Base-by-base conservation (phyloP, 2,113 vertebrate species). In the Mesembrinibis cayennensis region DNA sequence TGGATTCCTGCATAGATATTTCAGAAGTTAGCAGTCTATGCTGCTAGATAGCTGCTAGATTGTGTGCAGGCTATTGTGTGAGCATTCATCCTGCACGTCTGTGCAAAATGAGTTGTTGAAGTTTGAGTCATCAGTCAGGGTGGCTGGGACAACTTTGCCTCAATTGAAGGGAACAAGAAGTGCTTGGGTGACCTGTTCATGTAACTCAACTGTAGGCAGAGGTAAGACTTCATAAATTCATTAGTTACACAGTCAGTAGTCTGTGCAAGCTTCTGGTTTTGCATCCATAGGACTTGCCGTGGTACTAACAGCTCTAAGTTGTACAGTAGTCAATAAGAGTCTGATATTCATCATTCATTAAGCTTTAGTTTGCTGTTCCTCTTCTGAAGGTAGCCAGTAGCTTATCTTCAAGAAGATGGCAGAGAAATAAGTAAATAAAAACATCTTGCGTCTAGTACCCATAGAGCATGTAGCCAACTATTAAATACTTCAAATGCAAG, bases 81-180 rank as follows among this genome's bases (percentile, higher is more conserved):
- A 82, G 38, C 0, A 0, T 25, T 80, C 2, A 18, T 84, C 29
- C 40, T 81, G 22, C 5, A 32, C 4, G 0, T 65, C 52, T 80
- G 16, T 23, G 40, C 20, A 76, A 69, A 76, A 34, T 53, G 55
- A 79, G 13, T 38, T 72, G 52, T 53, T 34, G 26, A 27, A 22
- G 19, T 61, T 67, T 82, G 22, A 42, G 21, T 71, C 22, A 38
- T 53, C 22, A 58, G 4, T 62, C 32, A 10, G 14, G 14, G 7
- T 73, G 34, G 3, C 49, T 70, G 9, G 16, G 30, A 58, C 22
- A 81, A 29, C 25, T 70, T 70, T 52, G 8, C 12, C 27, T 89
- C 67, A 80, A 36, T 2, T 77, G 36, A 73, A 87, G 18, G 11
- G 16, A 83, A 40, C 10, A 22, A 63, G 47, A 83, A 87, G 8